Conservation (phyloP, 2,113 vertebrate species). For the Pavo muticus region DNA sequence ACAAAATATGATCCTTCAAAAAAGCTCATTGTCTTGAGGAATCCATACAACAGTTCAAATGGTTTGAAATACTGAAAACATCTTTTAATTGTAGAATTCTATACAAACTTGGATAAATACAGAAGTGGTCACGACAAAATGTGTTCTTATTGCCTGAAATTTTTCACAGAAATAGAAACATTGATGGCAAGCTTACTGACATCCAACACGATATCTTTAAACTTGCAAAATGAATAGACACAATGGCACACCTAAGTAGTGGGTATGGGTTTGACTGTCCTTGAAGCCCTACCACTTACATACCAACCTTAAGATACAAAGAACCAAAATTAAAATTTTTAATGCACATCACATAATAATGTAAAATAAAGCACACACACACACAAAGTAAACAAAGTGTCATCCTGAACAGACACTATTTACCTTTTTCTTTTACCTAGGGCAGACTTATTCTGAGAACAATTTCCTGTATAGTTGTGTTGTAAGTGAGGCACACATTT, state of each 20-base stretch:
- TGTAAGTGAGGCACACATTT: slow-evolving; percentile 48
- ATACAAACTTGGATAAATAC: slow-evolving; percentile 82
- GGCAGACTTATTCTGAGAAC: slow-evolving; percentile 44
- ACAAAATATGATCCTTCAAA: neutral
- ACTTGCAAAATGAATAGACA: slow-evolving; percentile 70
- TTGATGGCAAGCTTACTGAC: slow-evolving; percentile 66
- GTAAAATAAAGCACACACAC: slow-evolving; percentile 66
- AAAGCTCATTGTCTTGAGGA: neutral
- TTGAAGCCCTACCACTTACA: slow-evolving; percentile 52
- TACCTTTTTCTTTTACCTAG: slow-evolving; percentile 55
- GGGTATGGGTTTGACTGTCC: slow-evolving; percentile 43
- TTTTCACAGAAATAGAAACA: slow-evolving; percentile 74
- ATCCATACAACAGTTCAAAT: neutral
- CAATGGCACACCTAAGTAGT: slow-evolving; percentile 30
- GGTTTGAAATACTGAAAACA: slow-evolving; percentile 79
- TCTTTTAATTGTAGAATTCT: slow-evolving; percentile 83
- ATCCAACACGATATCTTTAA: slow-evolving; percentile 68
- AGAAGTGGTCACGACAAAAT: slow-evolving; percentile 80
- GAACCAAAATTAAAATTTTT: slow-evolving; percentile 65
- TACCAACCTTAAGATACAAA: slow-evolving; percentile 60
- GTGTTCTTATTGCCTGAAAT: slow-evolving; percentile 79
- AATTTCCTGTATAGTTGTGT: slow-evolving; percentile 42
- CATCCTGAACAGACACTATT: slow-evolving; percentile 48
- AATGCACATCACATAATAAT: slow-evolving; percentile 61
- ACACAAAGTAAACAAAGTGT: slow-evolving; percentile 14